These are phyloP conservation scores for Macaria liturata DNA, from an alignment of 2,888 invertebrate genomes.

Conservation along the genomic window DNA sequence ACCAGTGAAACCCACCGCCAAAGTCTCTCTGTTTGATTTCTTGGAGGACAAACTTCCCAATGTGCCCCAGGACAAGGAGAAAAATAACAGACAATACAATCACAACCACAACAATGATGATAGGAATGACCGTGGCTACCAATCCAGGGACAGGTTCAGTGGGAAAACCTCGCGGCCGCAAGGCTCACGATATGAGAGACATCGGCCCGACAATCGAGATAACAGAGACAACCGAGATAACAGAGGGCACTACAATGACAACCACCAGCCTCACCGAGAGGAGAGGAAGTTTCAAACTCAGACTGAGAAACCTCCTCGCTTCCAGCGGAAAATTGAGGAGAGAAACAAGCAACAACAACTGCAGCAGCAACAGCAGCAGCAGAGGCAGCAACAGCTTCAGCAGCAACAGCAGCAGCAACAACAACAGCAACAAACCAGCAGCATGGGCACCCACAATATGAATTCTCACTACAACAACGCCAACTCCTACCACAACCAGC, in stretches of 20 bases:
- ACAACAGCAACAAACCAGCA: constrained; percentile 24
- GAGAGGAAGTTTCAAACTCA: constrained; percentile 71
- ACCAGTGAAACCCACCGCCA: constrained; percentile 89
- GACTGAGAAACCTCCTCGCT: constrained; percentile 84
- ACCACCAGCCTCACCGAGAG: constrained; percentile 62
- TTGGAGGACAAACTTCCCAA: constrained; percentile 90
- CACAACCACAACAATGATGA: constrained; percentile 55
- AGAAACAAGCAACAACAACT: constrained; percentile 67
- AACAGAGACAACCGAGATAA: constrained; percentile 57
- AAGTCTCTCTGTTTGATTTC: constrained; percentile 92
- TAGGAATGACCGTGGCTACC: constrained; percentile 59
- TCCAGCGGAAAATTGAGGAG: constrained; percentile 82
- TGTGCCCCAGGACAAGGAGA: constrained; percentile 74
- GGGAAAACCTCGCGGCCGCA: constrained; percentile 62
- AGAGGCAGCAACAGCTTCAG: constrained; percentile 46
- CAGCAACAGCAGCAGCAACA: constrained; percentile 30
- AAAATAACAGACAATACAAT: constrained; percentile 53
- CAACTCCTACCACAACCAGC: constrained; percentile 45
- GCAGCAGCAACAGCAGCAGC: constrained; percentile 48
- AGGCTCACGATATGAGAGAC: constrained; percentile 61
- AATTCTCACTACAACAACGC: constrained; percentile 60
- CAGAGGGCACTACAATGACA: constrained; percentile 66
- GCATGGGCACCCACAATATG: constrained; percentile 42
- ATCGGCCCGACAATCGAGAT: constrained; percentile 61
- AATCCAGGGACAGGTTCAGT: constrained; percentile 61